phyloP scores from a whole-genome alignment of 2,888 invertebrate genomes.

The Netelia fuscicornis region DNA sequence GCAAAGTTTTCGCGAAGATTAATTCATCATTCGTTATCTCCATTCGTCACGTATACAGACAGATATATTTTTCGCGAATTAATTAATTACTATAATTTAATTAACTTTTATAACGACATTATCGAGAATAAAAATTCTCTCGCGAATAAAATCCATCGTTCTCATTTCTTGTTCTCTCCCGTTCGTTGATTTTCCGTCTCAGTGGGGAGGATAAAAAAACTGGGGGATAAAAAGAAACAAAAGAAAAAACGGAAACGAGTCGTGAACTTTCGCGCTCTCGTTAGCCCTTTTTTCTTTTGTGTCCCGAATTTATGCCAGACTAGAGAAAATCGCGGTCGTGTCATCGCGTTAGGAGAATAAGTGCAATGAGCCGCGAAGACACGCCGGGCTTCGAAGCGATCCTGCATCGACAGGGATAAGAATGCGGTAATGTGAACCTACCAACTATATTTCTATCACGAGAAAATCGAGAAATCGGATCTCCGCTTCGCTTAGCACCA shows the following conservation, averaged over 20 bases:
- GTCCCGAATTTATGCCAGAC: constrained; percentile 58
- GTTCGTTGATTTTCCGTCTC: too few species aligned
- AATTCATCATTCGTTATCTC: constrained; percentile 2
- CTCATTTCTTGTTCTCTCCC: too few species aligned
- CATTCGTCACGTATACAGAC: neutral
- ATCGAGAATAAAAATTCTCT: too few species aligned
- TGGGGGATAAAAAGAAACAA: neutral
- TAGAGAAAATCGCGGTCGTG: constrained; percentile 64
- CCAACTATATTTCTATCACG: too few species aligned
- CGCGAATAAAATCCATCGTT: too few species aligned
- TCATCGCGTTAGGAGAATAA: constrained; percentile 74
- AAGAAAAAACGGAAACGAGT: constrained; percentile 13
- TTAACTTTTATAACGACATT: too few species aligned
- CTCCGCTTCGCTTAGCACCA: too few species aligned
- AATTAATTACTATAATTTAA: too few species aligned
- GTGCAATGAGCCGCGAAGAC: constrained; percentile 74
- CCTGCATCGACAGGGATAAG: neutral
- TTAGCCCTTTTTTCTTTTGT: constrained; percentile 25
- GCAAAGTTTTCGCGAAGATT: neutral
- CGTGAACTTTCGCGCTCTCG: constrained; percentile 51
- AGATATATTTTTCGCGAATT: neutral
- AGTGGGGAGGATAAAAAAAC: too few species aligned
- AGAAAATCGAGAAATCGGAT: too few species aligned
- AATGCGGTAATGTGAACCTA: too few species aligned
- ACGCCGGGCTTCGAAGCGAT: constrained; percentile 64